Base-by-base conservation (phyloP, 1,140 invertebrate genomes). In the Temnothorax longispinosus region DNA sequence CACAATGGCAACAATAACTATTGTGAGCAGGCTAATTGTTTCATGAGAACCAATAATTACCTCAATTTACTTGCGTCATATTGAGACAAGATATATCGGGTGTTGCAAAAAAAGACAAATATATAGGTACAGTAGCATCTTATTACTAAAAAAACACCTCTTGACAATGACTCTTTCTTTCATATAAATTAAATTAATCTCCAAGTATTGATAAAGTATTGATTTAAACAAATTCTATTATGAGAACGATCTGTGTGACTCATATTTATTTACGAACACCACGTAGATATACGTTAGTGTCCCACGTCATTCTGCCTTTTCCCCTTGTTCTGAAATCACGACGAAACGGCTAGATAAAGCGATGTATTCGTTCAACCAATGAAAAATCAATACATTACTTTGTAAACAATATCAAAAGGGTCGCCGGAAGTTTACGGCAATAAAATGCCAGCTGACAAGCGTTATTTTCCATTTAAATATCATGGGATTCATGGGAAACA, bases 331-430 rank as follows among this genome's bases (percentile, higher is more conserved):
- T 78, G 1, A 85, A 80, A 44, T 75, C 54, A 35, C 35, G n/a
- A 44, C 71, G 67, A 88, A 69, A 77, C 64, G 58, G 47, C 44
- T 67, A 69, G 75, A 86, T 88, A 90, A 92, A 89, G 78, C 60
- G 85, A 60, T 38, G 13, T 75, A 65, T 56, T 58, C 82, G 32
- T 74, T 71, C 85, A 11, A 64, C 76, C 74, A 87, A 90, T 87
- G 62, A 88, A 84, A 91, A 92, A 93, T 93, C 89, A 77, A 93
- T 93, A 92, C 76, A 82, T 90, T 69, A 85, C 56, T 88, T 50
- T 77, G 74, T 69, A 85, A 88, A 82, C 65, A 65, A 21, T 81
- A 85, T 77, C 56, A 74, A 87, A 78, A 91, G 67, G 76, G 87
- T 89, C n/a, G 80, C 75, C 74, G 60, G 65, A 80, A 71, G 75